Evolutionary conservation across 2,113 vertebrate genomes (phyloP).

Genomic region (Ariopsis seemanni): DNA sequence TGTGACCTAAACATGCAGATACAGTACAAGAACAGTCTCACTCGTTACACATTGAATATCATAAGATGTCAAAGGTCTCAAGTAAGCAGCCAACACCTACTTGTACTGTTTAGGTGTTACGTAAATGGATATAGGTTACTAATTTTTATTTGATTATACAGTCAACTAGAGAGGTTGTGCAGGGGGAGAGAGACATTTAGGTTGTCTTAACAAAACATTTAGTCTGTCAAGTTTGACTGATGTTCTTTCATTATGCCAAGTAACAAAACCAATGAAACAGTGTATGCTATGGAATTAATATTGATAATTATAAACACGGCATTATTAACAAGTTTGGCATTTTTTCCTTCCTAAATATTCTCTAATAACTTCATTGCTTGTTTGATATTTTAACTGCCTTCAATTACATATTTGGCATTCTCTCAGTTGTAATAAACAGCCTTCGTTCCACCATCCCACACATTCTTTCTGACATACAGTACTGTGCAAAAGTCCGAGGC

Average conservation of each 20-base stretch:
- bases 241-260: background rate
- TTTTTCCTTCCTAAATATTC: background rate
- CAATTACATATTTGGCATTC: background rate
- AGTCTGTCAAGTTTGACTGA: background rate
- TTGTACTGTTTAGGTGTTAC: constrained; percentile 4
- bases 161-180: background rate
- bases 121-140: background rate
- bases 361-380: background rate
- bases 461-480: background rate
- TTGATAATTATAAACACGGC: background rate
- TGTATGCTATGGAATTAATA: background rate
- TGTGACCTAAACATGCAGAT: background rate
- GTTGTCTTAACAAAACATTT: background rate
- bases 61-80: constrained; percentile 11
- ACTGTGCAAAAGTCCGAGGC: too few relatives aligned
- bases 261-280: background rate
- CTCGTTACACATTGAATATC: background rate
- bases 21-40: background rate
- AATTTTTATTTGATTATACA: background rate
- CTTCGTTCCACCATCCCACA: background rate
- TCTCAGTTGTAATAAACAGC: background rate
- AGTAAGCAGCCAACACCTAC: constrained; percentile 13
- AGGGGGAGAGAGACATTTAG: too few relatives aligned
- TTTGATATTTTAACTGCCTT: background rate
- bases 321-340: background rate